These are phyloP conservation scores for Hafferia zeledoni DNA, from an alignment of 2,797 vertebrate species.

Conservation along the genomic window DNA sequence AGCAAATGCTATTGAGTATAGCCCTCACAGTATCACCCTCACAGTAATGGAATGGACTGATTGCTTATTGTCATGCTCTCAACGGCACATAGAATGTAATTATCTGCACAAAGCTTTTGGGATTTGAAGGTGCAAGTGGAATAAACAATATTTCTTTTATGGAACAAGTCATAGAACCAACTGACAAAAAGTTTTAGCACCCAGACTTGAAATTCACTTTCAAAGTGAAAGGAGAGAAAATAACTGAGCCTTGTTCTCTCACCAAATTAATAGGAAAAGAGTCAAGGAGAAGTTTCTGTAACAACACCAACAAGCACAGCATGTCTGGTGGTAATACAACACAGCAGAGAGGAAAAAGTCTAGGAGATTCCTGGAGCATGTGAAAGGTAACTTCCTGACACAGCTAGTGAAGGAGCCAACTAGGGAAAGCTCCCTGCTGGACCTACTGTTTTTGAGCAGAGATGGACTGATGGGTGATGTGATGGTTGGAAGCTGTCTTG, in stretches of 20 bases:
- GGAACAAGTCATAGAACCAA: neutral
- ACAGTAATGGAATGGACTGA: conserved; percentile 37
- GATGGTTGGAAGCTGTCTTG: neutral
- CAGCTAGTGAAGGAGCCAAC: neutral
- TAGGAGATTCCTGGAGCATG: neutral
- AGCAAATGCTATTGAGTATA: conserved; percentile 5
- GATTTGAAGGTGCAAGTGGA: conserved; percentile 17
- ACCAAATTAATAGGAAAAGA: neutral
- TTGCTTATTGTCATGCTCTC: conserved; percentile 43
- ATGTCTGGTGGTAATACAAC: neutral
- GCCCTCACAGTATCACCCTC: neutral
- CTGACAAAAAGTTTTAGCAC: conserved; percentile 15
- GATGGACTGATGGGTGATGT: neutral
- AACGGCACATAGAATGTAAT: neutral
- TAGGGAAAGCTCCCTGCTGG: neutral
- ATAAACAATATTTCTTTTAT: conserved; percentile 18
- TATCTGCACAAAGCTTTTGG: conserved; percentile 27
- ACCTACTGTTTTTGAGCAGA: neutral
- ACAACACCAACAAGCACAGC: neutral
- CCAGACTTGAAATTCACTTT: neutral
- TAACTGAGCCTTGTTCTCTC: neutral
- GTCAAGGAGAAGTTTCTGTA: neutral
- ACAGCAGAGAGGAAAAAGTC: neutral
- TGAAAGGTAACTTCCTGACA: neutral
- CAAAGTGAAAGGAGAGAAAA: neutral